Percentiles rank a stretch among this genome's conserved stretches.
phyloP scores from a whole-genome alignment of 2,113 vertebrate species.

The Amblyopsis rosae region DNA sequence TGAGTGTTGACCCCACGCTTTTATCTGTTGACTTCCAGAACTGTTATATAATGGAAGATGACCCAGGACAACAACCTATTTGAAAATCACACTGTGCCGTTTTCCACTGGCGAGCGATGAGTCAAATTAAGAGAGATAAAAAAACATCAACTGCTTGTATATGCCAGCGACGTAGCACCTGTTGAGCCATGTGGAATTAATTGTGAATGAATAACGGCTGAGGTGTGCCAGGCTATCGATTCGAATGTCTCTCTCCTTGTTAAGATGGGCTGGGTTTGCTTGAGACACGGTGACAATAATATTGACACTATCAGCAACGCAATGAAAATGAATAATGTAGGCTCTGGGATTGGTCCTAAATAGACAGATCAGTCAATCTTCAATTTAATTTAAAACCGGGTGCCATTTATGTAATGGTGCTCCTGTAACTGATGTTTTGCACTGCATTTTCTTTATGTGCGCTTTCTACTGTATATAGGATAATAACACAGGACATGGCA shows the following conservation, averaged over 20 bases:
- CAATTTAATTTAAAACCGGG: too few species aligned
- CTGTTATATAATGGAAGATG: constrained; percentile 29
- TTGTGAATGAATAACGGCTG: constrained; percentile 33
- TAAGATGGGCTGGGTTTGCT: neutral
- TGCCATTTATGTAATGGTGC: too few species aligned
- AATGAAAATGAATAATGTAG: neutral
- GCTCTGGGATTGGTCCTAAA: neutral
- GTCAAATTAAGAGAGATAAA: constrained; percentile 10
- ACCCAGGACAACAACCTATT: constrained; percentile 40
- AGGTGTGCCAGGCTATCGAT: constrained; percentile 9
- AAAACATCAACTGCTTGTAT: constrained; percentile 44
- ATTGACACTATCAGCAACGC: neutral
- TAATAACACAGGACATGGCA: neutral
- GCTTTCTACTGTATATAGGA: neutral
- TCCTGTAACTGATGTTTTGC: too few species aligned
- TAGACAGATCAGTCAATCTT: too few species aligned
- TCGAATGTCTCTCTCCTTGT: constrained; percentile 15
- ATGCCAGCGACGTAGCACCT: constrained; percentile 41
- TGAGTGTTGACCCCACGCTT: constrained; percentile 40
- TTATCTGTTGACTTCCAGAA: constrained; percentile 35
- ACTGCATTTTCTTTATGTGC: too few species aligned
- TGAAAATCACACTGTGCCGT: constrained; percentile 45
- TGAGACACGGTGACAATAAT: neutral
- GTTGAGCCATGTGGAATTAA: constrained; percentile 26
- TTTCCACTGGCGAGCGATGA: constrained; percentile 36